Conservation (phyloP, 2,797 vertebrate genomes). For the Eospalax fontanierii region DNA sequence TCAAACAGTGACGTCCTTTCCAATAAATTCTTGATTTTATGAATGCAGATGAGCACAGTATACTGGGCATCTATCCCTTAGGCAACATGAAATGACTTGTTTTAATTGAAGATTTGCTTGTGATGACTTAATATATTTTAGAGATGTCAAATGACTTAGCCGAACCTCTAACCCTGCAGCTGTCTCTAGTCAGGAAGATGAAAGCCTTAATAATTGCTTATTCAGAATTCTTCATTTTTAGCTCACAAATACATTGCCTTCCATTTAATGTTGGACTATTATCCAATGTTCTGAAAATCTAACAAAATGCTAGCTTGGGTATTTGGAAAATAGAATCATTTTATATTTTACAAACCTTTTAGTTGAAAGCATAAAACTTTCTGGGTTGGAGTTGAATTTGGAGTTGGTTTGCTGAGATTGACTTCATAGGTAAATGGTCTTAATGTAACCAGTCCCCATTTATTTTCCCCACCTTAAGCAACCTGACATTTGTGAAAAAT, state of each 20-base stretch:
- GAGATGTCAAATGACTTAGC: conserved; percentile 43
- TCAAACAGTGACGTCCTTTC: background rate
- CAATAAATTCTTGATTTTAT: conserved; percentile 54
- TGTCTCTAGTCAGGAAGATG: background rate
- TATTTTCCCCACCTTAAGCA: background rate
- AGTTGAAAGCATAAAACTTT: conserved; percentile 18
- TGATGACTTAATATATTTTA: conserved; percentile 31
- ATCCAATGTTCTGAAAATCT: conserved; percentile 65
- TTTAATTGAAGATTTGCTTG: conserved; percentile 34
- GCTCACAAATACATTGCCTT: conserved; percentile 63
- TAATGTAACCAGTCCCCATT: background rate
- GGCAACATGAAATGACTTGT: conserved; percentile 30
- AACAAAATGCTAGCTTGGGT: conserved; percentile 63
- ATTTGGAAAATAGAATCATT: conserved; percentile 49
- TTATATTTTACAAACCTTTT: conserved; percentile 34
- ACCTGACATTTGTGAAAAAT: conserved; percentile 34
- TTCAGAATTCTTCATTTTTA: conserved; percentile 76
- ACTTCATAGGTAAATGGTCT: background rate
- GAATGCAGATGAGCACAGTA: background rate
- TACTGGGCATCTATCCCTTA: background rate
- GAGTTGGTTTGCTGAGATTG: background rate
- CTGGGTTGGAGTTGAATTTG: background rate
- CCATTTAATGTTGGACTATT: conserved; percentile 59
- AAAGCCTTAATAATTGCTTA: conserved; percentile 72
- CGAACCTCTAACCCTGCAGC: conserved; percentile 58